These are phyloP conservation scores for Macrochelys suwanniensis DNA, from an alignment of 2,797 vertebrate genomes.

Conservation along the genomic window DNA sequence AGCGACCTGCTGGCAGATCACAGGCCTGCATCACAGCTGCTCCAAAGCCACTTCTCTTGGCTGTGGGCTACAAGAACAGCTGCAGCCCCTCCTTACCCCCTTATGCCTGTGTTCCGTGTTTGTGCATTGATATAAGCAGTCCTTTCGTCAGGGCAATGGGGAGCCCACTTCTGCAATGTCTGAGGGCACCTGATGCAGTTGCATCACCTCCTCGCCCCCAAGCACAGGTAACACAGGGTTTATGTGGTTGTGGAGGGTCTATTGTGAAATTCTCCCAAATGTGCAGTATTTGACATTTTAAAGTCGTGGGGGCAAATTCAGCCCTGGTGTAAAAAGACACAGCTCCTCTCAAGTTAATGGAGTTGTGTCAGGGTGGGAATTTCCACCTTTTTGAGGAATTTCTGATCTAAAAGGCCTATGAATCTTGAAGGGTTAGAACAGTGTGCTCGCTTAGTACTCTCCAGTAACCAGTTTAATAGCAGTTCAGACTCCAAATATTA, in stretches of 20 bases:
- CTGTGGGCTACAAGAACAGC: not conserved
- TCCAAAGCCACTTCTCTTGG: not conserved
- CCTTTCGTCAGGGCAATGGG: not conserved
- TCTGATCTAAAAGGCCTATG: not conserved
- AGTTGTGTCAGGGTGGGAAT: not conserved
- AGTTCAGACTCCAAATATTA: not conserved
- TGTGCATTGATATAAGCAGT: not conserved
- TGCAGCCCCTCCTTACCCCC: not conserved
- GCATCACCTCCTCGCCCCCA: not conserved
- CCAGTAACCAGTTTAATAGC: not conserved
- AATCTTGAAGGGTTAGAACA: not conserved
- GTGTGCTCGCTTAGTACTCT: not conserved
- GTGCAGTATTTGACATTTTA: not conserved
- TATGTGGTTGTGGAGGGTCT: not conserved
- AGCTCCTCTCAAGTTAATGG: not conserved
- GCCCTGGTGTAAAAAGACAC: not conserved
- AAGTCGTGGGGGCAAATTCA: not conserved
- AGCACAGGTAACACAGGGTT: not conserved
- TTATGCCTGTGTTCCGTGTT: not conserved
- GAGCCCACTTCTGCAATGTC: not conserved
- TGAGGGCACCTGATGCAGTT: not conserved
- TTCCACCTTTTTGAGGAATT: not conserved
- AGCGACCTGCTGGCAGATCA: not conserved
- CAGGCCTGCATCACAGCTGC: not conserved
- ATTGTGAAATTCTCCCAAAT: not conserved